These are phyloP conservation scores for Tetranychus piercei DNA, from an alignment of 2,888 invertebrate species.

Conservation along the genomic window DNA sequence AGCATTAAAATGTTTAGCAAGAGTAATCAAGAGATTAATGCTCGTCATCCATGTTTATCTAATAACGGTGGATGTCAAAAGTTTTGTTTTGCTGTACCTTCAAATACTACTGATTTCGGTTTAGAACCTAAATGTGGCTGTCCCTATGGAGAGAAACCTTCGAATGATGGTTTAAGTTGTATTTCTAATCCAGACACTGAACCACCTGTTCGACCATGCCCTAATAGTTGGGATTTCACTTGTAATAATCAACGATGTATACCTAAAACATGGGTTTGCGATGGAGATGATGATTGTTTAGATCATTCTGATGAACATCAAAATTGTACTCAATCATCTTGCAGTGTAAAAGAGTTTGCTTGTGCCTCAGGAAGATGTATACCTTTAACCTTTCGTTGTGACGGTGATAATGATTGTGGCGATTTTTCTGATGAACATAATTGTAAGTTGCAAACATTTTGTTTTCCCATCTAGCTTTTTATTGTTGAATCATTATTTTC, in stretches of 20 bases:
- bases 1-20: slow-evolving; percentile 52
- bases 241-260: slow-evolving; percentile 80
- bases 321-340: slow-evolving; percentile 82
- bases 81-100: slow-evolving; percentile 65
- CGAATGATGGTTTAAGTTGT: slow-evolving; percentile 48
- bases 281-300: slow-evolving; percentile 85
- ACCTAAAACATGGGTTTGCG: slow-evolving; percentile 83
- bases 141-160: slow-evolving; percentile 70
- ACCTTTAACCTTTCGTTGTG: slow-evolving; percentile 76
- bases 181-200: slow-evolving; percentile 61
- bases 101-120: slow-evolving; percentile 34
- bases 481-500: not conserved
- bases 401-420: slow-evolving; percentile 78
- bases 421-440: slow-evolving; percentile 75
- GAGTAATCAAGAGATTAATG: slow-evolving; percentile 28
- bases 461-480: not conserved
- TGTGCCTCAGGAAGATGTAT: slow-evolving; percentile 83
- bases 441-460: slow-evolving; percentile 40
- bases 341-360: slow-evolving; percentile 72
- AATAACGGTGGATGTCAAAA: slow-evolving; percentile 82
- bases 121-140: slow-evolving; percentile 62
- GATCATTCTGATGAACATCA: slow-evolving; percentile 55
- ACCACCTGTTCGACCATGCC: slow-evolving; percentile 69
- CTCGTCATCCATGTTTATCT: slow-evolving; percentile 57
- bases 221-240: slow-evolving; percentile 78